Evolutionary conservation across 2,797 vertebrate species (phyloP), one percentile per base, ranked within the genome.

Genomic region (Pangasius macronema): DNA sequence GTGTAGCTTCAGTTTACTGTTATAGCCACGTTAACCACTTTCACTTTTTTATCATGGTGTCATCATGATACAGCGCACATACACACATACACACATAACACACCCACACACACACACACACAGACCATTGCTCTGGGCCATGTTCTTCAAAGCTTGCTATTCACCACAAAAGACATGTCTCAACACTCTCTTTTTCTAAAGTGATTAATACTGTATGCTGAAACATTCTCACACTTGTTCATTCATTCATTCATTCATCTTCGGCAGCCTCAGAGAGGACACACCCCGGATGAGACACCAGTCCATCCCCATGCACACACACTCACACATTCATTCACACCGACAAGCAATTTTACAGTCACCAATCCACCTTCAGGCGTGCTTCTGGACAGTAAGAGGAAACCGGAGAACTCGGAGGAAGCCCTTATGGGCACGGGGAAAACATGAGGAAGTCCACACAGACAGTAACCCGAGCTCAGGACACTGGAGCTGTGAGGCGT

Each of bases 141-240:
- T 75, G 68, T 85, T 27, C 24, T 84, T 59, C 53, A 84, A 46
- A 55, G 72, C 61, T 49, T 55, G 36, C 20, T 51, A 55, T 51
- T 65, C 61, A 16, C 18, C 42, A 79, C 61, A 39, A 36, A 86
- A 86, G 51, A 30, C 61, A 70, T 57, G 72, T 57, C 63, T 59
- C 51, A 72, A 59, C 77, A 70, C n/a, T 46, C 39, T 76, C 27
- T 53, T 51, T 51, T n/a, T n/a, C 27, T 76, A 57, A 20, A 72
- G 36, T 42, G 36, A 72, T 72, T 42, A 72, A 3, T 24, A 42
- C 36, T 24, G 20, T 72, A 72, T 5, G 6, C 39, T 13, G 30
- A 70, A 70, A 70, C 67, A 9, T 46, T 46, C 46, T 9, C 8
- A 46, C 46, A 46, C 46, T 42, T 42, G 42, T 42, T 46, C 46